A percentile compares a stretch with the other conserved stretches of the same genome.
phyloP scores from a whole-genome alignment of 2,888 invertebrate species.

The Panzeria rudis region DNA sequence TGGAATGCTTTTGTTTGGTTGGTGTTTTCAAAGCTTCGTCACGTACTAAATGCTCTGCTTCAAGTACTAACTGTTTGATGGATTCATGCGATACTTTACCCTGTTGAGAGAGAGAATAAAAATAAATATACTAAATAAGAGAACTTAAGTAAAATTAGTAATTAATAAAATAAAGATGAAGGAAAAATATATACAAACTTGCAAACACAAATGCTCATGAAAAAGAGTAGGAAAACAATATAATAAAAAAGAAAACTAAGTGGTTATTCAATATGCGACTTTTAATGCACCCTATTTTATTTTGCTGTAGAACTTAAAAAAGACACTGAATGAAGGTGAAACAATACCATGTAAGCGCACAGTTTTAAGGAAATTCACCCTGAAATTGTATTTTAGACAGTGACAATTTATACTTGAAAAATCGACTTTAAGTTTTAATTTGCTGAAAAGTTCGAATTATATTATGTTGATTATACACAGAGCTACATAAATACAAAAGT shows the following conservation, averaged over 20 bases:
- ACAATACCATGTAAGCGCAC: neutral
- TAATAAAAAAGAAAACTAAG: slow-evolving; percentile 3
- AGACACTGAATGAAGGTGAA: neutral
- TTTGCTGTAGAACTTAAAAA: neutral
- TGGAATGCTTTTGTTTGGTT: slow-evolving; percentile 80
- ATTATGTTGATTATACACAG: too few relatives aligned
- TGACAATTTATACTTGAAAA: too few relatives aligned
- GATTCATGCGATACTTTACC: slow-evolving; percentile 85
- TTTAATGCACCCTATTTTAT: slow-evolving; percentile 16
- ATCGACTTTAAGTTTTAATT: too few relatives aligned
- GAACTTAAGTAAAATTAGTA: slow-evolving; percentile 47
- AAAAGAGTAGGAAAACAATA: slow-evolving; percentile 23
- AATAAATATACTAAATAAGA: slow-evolving; percentile 36
- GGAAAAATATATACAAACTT: neutral
- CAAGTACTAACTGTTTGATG: slow-evolving; percentile 90
- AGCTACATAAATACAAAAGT: too few relatives aligned
- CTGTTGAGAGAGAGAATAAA: slow-evolving; percentile 72
- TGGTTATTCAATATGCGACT: slow-evolving; percentile 26
- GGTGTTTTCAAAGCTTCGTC: slow-evolving; percentile 83
- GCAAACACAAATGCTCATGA: neutral
- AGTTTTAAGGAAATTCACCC: too few relatives aligned
- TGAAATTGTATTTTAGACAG: too few relatives aligned
- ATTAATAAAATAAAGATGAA: slow-evolving; percentile 47
- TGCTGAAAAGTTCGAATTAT: too few relatives aligned
- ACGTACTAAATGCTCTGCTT: slow-evolving; percentile 91